A percentile compares a stretch with the other conserved stretches of the same genome.
Evolutionary conservation across 2,113 vertebrate genomes (phyloP).

Genomic region (Bambusicola thoracicus): DNA sequence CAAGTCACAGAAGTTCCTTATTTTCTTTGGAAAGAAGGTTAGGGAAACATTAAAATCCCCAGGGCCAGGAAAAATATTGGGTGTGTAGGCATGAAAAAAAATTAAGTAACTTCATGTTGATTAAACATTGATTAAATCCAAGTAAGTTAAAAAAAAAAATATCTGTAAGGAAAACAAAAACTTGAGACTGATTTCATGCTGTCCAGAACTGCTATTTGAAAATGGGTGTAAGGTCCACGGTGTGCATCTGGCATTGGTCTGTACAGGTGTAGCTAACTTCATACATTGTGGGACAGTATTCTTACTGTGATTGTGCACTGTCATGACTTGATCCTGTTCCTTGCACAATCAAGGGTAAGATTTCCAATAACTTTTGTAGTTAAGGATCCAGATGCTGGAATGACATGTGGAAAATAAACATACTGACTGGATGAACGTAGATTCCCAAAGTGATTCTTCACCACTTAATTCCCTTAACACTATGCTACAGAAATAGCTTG

Average conservation of each 20-base stretch:
- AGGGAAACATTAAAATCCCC: neutral
- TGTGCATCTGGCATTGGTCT: neutral
- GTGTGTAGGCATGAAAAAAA: neutral
- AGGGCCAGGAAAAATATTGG: neutral
- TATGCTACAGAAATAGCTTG: neutral
- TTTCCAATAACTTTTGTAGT: neutral
- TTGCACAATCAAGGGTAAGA: neutral
- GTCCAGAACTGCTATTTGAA: neutral
- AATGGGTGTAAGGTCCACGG: neutral
- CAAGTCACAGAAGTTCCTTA: neutral
- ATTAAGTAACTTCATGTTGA: neutral
- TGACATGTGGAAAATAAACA: neutral
- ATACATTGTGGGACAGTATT: neutral
- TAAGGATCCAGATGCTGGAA: neutral
- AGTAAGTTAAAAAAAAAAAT: neutral
- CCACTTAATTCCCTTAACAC: neutral
- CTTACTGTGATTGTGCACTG: neutral
- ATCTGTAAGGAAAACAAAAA: neutral
- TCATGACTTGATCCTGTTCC: neutral
- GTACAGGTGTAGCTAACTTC: neutral
- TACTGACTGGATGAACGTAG: neutral
- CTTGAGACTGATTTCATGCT: neutral
- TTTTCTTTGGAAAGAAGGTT: neutral
- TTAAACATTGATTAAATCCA: neutral
- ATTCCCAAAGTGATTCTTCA: neutral